phyloP scores from a whole-genome alignment of 2,797 vertebrate genomes.

The Paramormyrops hopkinsi region DNA sequence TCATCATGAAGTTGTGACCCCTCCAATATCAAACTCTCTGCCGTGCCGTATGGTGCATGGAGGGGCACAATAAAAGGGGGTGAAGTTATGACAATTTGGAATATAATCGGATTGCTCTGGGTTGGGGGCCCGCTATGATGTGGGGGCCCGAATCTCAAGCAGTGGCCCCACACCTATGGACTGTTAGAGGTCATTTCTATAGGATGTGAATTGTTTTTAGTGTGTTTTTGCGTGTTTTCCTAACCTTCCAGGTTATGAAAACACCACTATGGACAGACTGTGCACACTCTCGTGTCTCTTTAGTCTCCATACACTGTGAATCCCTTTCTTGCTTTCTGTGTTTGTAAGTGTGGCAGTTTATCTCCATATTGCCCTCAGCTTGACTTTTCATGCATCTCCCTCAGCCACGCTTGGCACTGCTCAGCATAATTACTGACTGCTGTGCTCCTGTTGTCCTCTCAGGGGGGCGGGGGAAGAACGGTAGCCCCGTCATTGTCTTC shows the following conservation, averaged over 20 bases:
- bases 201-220: neutral
- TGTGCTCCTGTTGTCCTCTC: constrained; percentile 29
- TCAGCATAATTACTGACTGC: neutral
- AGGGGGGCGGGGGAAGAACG: constrained; percentile 81
- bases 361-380: neutral
- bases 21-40: neutral
- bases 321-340: neutral
- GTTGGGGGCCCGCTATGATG: neutral
- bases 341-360: neutral
- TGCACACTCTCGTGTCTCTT: neutral
- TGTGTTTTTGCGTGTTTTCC: too few relatives aligned
- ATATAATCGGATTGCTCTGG: neutral
- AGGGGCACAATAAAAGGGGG: neutral
- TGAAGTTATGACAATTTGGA: neutral
- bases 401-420: neutral
- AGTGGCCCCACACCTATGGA: neutral
- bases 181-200: neutral
- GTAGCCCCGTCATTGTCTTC: constrained; percentile 83
- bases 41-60: neutral
- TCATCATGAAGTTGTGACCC: neutral
- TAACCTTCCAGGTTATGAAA: neutral
- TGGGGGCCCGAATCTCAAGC: neutral
- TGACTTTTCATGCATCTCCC: neutral
- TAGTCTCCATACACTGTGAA: neutral
- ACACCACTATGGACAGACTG: neutral